Base-by-base conservation (phyloP, 2,888 invertebrate genomes). In the Reticulitermes lucifugus region DNA sequence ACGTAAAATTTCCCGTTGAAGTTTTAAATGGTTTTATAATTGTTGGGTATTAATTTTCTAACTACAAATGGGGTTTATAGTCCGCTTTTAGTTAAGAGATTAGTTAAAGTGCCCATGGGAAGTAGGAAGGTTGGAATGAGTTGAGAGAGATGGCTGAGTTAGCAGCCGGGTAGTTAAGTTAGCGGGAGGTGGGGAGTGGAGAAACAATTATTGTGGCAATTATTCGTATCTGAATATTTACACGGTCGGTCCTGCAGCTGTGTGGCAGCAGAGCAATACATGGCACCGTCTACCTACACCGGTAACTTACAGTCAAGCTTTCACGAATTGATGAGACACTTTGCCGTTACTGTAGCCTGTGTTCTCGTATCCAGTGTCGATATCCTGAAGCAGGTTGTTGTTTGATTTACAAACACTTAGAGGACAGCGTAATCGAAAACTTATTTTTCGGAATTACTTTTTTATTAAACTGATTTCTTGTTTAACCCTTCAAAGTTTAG, bases 121-220 rank as follows among this genome's bases (percentile, higher is more conserved):
- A 25, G 9, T 7, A 65, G 65, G 65, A 65, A 65, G 65, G 6
- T 25, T 12, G 60, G 60, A 22, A 6, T 60, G 60, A 1, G 60
- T 60, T 14, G 22, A n/a, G 60, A 71, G 71, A 71, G 71, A 35
- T 7, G 35, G 35, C 18, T 1, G 35, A 35, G 73, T 41, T 73
- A 73, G 41, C 25, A 41, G 41, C 41, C 18, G 29, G 35, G 71
- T 71, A 71, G 29, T 18, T 29, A 35, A 7, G 73, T 73, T 35
- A 73, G 35, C 2, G 41, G 14, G 73, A 41, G 73, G 35, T 14
- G 18, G 14, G 12, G 41, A 73, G 6, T 21, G 21, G 41, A 41
- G 41, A 73, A 73, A 73, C 73, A 73, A 73, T 73, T 73, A 73
- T 73, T 73, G 25, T 73, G 41, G 73, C 73, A 73, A 73, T 73